phyloP scores from a whole-genome alignment of 1,140 invertebrate genomes.

The Probaryconus sp. region DNA sequence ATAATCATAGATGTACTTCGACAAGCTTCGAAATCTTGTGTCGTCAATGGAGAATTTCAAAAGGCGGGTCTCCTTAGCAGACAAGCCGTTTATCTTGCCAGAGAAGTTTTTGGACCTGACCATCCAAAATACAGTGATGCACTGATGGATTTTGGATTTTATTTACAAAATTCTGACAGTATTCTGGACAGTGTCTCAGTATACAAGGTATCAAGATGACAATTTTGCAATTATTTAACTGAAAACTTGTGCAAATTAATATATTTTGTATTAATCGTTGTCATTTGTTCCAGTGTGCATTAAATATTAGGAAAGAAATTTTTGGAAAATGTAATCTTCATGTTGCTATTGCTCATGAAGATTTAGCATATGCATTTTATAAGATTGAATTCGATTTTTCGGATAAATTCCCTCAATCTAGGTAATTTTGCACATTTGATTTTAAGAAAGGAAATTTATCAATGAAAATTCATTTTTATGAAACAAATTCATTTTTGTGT shows the following conservation, averaged over 20 bases:
- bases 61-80: slow-evolving; percentile 89
- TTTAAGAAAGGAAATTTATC: too few relatives aligned
- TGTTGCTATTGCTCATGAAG: slow-evolving; percentile 92
- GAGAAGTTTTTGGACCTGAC: slow-evolving; percentile 82
- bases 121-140: slow-evolving; percentile 91
- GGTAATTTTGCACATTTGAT: slow-evolving; percentile 74
- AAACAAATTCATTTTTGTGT: too few relatives aligned
- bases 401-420: slow-evolving; percentile 89
- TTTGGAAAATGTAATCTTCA: slow-evolving; percentile 92
- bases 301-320: slow-evolving; percentile 85
- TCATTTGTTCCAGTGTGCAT: slow-evolving; percentile 81
- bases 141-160: slow-evolving; percentile 93
- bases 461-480: too few relatives aligned
- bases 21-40: slow-evolving; percentile 90
- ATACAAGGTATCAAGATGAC: slow-evolving; percentile 81
- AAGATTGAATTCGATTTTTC: slow-evolving; percentile 93
- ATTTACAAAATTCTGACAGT: slow-evolving; percentile 92
- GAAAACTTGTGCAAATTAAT: slow-evolving; percentile 20
- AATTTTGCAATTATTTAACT: too few relatives aligned
- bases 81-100: slow-evolving; percentile 87
- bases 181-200: slow-evolving; percentile 88
- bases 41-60: slow-evolving; percentile 89
- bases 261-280: slow-evolving; percentile 3
- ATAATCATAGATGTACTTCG: slow-evolving; percentile 88
- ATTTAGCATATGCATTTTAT: slow-evolving; percentile 94